Conservation (phyloP, 2,113 vertebrate genomes). For the Benitochromis conjunctus region DNA sequence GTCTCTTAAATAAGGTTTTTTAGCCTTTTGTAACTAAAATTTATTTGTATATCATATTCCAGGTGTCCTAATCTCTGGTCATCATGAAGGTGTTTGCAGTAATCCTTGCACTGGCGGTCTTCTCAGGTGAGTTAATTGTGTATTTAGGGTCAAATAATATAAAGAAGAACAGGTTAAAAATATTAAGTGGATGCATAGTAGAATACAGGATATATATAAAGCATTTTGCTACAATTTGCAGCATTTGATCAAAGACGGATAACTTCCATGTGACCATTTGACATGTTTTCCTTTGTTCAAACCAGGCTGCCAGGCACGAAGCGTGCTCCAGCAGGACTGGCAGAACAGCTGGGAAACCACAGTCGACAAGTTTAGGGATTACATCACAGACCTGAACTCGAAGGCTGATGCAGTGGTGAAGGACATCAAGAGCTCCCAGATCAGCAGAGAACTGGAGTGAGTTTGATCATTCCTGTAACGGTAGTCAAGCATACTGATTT, state of each 20-base stretch:
- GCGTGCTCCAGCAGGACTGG: conserved; percentile 1
- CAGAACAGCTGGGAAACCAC: conserved; percentile 55
- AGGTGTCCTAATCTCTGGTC: conserved; percentile 28
- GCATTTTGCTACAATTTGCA: neutral
- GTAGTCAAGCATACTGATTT: neutral
- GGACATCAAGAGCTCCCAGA: conserved; percentile 46
- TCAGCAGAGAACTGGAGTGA: conserved; percentile 76
- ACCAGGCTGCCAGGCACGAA: conserved; percentile 64
- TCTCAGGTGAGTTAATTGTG: conserved; percentile 63
- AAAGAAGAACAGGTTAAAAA: neutral
- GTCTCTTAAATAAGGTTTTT: accelerated
- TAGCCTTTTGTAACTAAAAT: neutral
- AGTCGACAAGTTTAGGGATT: conserved; percentile 58
- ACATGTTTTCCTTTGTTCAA: neutral
- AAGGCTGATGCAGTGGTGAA: conserved; percentile 37
- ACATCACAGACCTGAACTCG: conserved; percentile 41
- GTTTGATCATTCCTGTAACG: neutral
- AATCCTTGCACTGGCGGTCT: conserved; percentile 50
- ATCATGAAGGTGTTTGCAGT: conserved; percentile 69
- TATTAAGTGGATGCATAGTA: neutral
- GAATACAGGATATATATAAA: neutral
- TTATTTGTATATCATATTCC: neutral
- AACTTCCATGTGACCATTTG: neutral
- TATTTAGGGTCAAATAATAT: neutral
- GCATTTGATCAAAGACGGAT: neutral